A percentile compares a stretch with the other conserved stretches of the same genome.
phyloP scores from a whole-genome alignment of 2,888 invertebrate genomes.

The Drosophila paramelanica region DNA sequence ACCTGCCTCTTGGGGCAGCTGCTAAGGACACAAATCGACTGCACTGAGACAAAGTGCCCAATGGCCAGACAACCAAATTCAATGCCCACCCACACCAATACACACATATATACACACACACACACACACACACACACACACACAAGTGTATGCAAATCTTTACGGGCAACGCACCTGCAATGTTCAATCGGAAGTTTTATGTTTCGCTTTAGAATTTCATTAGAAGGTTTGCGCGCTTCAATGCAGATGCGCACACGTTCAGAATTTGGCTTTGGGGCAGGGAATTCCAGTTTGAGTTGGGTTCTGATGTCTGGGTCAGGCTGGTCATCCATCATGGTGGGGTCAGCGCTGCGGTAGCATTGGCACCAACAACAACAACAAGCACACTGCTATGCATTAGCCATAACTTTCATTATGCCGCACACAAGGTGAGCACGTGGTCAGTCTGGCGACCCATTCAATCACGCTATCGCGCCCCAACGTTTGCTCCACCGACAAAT shows the following conservation, averaged over 20 bases:
- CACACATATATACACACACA: neutral
- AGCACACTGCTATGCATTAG: conserved; percentile 62
- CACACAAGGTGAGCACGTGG: conserved; percentile 34
- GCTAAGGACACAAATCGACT: conserved; percentile 37
- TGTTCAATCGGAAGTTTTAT: conserved; percentile 54
- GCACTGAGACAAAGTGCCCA: conserved; percentile 38
- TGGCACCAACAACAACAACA: neutral
- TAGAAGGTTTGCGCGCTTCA: conserved; percentile 52
- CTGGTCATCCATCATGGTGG: conserved; percentile 55
- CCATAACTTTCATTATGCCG: conserved; percentile 76
- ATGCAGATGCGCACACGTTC: conserved; percentile 37
- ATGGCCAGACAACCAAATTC: conserved; percentile 27
- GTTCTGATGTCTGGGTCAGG: conserved; percentile 6
- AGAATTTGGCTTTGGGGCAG: neutral
- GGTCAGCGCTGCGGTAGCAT: conserved; percentile 8
- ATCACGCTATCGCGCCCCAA: conserved; percentile 71
- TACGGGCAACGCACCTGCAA: conserved; percentile 45
- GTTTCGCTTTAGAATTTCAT: conserved; percentile 68
- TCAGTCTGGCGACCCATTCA: conserved; percentile 68
- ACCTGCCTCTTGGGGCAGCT: conserved; percentile 22
- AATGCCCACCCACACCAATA: conserved; percentile 7
- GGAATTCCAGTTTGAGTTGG: neutral
- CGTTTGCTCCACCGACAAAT: conserved; percentile 63
- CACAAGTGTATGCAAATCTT: conserved; percentile 43
- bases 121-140: conserved; percentile 2